Evolutionary conservation across 2,113 vertebrate species (phyloP).

Genomic region (Pangasianodon hypophthalmus): DNA sequence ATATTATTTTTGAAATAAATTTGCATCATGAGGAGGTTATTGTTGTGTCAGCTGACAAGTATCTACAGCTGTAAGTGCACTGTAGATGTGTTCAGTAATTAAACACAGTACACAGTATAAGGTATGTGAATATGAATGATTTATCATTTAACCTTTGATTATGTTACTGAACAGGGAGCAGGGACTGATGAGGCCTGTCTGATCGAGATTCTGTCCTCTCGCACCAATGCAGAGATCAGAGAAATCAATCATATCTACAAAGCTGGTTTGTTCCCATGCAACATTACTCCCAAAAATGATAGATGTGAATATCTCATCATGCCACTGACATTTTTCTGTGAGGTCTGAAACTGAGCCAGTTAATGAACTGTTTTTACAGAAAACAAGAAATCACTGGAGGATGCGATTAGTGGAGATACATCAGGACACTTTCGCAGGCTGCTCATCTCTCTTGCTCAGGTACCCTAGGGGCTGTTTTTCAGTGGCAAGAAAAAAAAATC

Average conservation of each 20-base stretch:
- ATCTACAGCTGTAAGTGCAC: not conserved
- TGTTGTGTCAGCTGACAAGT: not conserved
- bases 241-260: conserved; percentile 86
- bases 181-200: conserved; percentile 97
- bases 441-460: conserved; percentile 92
- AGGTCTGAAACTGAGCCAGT: not conserved
- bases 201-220: conserved; percentile 94
- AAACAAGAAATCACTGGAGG: conserved; percentile 89
- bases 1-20: not conserved
- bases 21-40: not conserved
- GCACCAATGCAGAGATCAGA: conserved; percentile 86
- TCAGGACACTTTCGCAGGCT: conserved; percentile 96
- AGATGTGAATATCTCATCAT: not conserved
- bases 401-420: conserved; percentile 88
- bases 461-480: conserved; percentile 59
- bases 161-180: conserved; percentile 77
- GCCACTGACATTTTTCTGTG: not conserved
- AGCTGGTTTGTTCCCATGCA: conserved; percentile 75
- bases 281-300: conserved; percentile 5
- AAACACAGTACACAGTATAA: not conserved
- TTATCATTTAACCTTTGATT: conserved; percentile 28
- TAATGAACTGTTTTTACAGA: conserved; percentile 71
- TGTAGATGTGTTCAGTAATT: not conserved
- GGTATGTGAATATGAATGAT: not conserved
- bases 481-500: not conserved